Evolutionary conservation across 1,140 invertebrate species (phyloP), one percentile per base, ranked within the genome.

Genomic region (Oncopodura yosiiana): DNA sequence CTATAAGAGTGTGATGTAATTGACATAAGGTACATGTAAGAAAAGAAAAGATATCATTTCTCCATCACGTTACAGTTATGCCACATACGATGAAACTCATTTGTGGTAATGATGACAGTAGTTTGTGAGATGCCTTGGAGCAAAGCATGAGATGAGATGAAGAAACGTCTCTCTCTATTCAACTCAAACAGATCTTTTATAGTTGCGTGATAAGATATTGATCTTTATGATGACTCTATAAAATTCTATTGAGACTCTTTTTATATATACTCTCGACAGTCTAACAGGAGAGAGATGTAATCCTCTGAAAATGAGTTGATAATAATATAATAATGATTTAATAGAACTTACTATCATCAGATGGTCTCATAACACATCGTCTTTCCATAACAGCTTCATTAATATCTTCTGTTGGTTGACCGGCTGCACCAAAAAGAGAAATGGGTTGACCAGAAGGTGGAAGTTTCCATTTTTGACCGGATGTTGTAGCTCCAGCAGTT

Each of bases 331-430:
- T 32, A 32, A 32, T 8, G 14, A 32, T 14, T 32, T 14, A 32
- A 32, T n/a, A n/a, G n/a, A 53, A 70, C 75, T 78, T 69, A 81
- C 80, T 81, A 65, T 84, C 82, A 69, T 84, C 82, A 60, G 78
- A 72, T 3, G 78, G 74, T 59, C 78, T 72, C 52, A 82, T 82
- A 38, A 77, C 71, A 16, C 65, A 56, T 38, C 64, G 52, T 45
- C 61, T 58, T 37, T 64, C 65, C 34, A 56, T 18, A 12, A 49
- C 41, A 24, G 51, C 56, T 38, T 67, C 77, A 72, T 55, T 54
- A 38, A 52, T 74, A 26, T 71, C 73, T 44, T 75, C 73, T 16
- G 67, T 69, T 50, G 73, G 72, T 50, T 76, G 74, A 60, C 73
- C 74, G 36, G 49, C 49, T 27, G 53, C 51, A 38, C 58, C 52